Percentiles rank a stretch among this genome's conserved stretches.
These are phyloP conservation scores for Acleris cristana DNA, from an alignment of 2,888 invertebrate genomes.

Conservation along the genomic window DNA sequence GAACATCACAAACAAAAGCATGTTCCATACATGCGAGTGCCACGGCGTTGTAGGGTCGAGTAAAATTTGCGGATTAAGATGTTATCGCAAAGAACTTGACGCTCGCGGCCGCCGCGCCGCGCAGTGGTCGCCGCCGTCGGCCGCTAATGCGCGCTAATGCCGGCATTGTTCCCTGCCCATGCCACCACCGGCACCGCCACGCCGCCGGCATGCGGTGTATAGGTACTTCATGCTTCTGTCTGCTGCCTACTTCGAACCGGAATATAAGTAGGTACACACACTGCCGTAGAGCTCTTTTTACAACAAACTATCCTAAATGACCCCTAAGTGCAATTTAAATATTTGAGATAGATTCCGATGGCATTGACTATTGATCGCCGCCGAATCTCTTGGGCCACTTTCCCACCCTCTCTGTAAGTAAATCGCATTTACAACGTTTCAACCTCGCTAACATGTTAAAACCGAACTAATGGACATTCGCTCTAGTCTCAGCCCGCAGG, in stretches of 20 bases:
- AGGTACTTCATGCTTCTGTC: conserved; percentile 13
- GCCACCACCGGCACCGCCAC: neutral
- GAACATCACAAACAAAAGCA: conserved; percentile 38
- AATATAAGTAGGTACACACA: too few species aligned
- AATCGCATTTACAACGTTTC: conserved; percentile 84
- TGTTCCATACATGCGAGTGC: conserved; percentile 46
- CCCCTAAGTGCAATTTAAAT: conserved; percentile 42
- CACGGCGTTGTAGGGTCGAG: conserved; percentile 49
- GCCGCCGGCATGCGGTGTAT: neutral
- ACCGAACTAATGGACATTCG: conserved; percentile 85
- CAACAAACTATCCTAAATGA: conserved; percentile 15
- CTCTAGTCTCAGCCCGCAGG: conserved; percentile 82
- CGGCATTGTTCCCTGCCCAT: conserved; percentile 59
- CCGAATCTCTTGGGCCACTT: conserved; percentile 75
- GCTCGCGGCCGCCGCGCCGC: conserved; percentile 51
- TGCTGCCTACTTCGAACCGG: conserved; percentile 15
- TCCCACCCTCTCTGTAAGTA: conserved; percentile 80
- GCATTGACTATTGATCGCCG: conserved; percentile 71
- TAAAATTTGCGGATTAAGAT: conserved; percentile 72
- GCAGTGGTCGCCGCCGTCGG: conserved; percentile 51
- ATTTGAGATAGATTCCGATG: conserved; percentile 63
- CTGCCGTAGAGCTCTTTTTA: neutral
- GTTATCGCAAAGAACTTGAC: conserved; percentile 68
- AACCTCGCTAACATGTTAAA: conserved; percentile 84
- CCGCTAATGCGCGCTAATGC: conserved; percentile 69